A percentile compares a stretch with the other conserved stretches of the same genome.
Evolutionary conservation across 2,888 invertebrate genomes (phyloP).

Genomic region (Caenorhabditis sulstoni): DNA sequence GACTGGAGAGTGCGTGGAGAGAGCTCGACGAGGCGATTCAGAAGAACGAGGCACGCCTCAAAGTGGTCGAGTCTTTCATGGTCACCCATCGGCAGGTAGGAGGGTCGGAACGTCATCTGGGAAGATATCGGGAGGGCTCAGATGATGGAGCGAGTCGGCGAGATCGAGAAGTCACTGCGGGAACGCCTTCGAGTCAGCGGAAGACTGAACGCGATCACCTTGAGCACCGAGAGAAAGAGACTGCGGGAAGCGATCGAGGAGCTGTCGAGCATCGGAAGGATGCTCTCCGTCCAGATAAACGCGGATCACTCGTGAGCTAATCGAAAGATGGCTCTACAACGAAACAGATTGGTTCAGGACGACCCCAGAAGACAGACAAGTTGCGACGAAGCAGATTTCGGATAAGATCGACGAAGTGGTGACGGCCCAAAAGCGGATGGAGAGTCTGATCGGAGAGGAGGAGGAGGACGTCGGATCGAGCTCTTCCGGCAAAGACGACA

Average conservation of each 20-base stretch:
- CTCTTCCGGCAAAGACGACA: conserved; percentile 39
- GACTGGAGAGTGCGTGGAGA: conserved; percentile 65
- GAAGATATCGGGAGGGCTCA: conserved; percentile 21
- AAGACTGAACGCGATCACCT: conserved; percentile 39
- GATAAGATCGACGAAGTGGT: conserved; percentile 63
- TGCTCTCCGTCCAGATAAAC: conserved; percentile 66
- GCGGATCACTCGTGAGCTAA: conserved; percentile 58
- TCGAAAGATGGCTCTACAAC: background rate
- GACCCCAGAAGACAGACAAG: conserved; percentile 58
- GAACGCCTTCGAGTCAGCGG: conserved; percentile 51
- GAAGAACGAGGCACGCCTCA: conserved; percentile 66
- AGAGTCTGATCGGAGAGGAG: conserved; percentile 56
- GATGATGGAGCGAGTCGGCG: conserved; percentile 61
- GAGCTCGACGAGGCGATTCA: conserved; percentile 64
- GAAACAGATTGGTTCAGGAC: conserved; percentile 37
- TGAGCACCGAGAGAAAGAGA: conserved; percentile 59
- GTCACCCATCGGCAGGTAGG: conserved; percentile 64
- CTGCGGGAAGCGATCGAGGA: conserved; percentile 63
- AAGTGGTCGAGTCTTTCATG: conserved; percentile 67
- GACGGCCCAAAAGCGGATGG: conserved; percentile 61
- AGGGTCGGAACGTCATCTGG: background rate
- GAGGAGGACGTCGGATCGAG: conserved; percentile 36
- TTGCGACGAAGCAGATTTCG: conserved; percentile 55
- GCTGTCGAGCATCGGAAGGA: conserved; percentile 64
- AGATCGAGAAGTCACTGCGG: conserved; percentile 55